Evolutionary conservation across 2,797 vertebrate genomes (phyloP), one percentile per base, ranked within the genome.

Genomic region (Sphenodon punctatus): DNA sequence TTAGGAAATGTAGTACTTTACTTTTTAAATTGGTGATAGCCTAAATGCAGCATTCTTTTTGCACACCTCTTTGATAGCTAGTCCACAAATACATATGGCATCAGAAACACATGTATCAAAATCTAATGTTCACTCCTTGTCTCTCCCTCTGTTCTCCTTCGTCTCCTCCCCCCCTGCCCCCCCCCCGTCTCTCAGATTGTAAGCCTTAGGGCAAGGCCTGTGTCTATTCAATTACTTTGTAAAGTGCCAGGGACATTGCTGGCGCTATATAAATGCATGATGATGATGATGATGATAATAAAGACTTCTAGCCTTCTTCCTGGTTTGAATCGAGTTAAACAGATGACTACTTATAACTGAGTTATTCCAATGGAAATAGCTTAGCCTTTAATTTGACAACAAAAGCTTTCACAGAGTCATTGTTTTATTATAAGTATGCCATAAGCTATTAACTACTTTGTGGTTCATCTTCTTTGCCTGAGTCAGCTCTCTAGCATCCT

Each of bases 291-390:
- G 9, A 16, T 4, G 14, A 16, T 8, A 2, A 43, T 22, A 25
- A n/a, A 20, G 58, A 45, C 48, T 86, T 60, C 36, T 80, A 80
- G 76, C 61, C 27, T 67, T 82, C 48, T 73, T 87, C 89, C 79
- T 86, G 87, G 82, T 74, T 91, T 90, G 82, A 92, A 89, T 91
- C 64, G 55, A 75, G 79, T 88, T 93, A 92, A 93, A 91, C 56
- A 86, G 90, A 84, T 91, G 93, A 92, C 87, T 87, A 91, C 89
- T 93, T 86, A 67, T 91, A 92, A 93, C 85, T 87, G 92, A 94
- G 93, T 89, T 92, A 90, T 90, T 94, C 92, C 88, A 79, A 89
- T 71, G 64, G 91, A 94, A 94, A 90, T 90, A 89, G 89, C 85
- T 90, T 89, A 93, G 85, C 82, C 75, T 92, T n/a, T 93, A 86